A percentile compares a stretch with the other conserved stretches of the same genome.
These are phyloP conservation scores for Coecobrya sp. DNA, from an alignment of 2,888 invertebrate genomes.

Conservation along the genomic window DNA sequence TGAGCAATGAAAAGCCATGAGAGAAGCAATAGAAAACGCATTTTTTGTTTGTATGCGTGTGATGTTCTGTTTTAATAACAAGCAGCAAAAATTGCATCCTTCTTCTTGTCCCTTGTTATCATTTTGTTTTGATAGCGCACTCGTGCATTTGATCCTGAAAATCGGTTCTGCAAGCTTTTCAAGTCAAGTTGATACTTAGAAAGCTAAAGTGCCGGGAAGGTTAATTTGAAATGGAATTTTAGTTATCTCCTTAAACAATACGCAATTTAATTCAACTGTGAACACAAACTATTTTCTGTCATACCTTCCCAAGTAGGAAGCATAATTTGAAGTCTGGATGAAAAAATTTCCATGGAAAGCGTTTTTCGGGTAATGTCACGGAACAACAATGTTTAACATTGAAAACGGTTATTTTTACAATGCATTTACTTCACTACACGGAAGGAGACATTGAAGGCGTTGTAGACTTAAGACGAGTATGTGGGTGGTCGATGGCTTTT, in stretches of 20 bases:
- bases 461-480: no score
- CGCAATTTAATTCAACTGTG: background rate
- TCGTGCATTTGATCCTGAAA: slow-evolving; percentile 50
- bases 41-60: background rate
- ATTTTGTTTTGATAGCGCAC: slow-evolving; percentile 61
- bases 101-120: slow-evolving; percentile 30
- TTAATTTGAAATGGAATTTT: slow-evolving; percentile 33
- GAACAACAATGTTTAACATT: no score
- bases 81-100: slow-evolving; percentile 44
- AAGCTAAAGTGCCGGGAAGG: background rate
- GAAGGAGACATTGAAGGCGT: no score
- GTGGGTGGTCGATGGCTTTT: no score
- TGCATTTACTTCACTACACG: no score
- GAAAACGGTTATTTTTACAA: no score
- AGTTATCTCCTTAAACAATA: background rate
- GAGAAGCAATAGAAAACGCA: slow-evolving; percentile 37
- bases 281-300: background rate
- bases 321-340: no score
- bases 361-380: no score
- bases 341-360: background rate
- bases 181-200: background rate
- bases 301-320: no score
- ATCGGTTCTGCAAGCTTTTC: background rate
- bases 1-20: slow-evolving; percentile 2
- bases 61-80: background rate